A percentile compares a stretch with the other conserved stretches of the same genome.
These are phyloP conservation scores for Luehdorfia chinensis DNA, from an alignment of 1,140 invertebrate species.

Conservation along the genomic window DNA sequence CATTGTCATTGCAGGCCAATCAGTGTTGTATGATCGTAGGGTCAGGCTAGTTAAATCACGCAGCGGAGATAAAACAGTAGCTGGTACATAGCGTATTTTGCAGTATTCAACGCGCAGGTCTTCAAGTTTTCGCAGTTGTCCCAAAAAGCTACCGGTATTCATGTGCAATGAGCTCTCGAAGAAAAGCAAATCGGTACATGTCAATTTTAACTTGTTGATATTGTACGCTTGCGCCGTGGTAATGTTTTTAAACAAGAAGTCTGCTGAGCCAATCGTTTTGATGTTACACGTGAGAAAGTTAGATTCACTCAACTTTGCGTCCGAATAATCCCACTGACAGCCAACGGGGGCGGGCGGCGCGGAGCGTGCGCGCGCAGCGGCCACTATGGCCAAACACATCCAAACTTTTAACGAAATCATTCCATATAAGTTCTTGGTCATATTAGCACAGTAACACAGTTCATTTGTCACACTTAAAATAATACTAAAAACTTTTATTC, in stretches of 20 bases:
- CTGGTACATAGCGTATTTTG: slow-evolving; percentile 86
- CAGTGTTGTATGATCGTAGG: slow-evolving; percentile 86
- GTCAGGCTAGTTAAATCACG: slow-evolving; percentile 83
- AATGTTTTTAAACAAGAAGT: slow-evolving; percentile 84
- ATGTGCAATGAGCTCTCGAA: slow-evolving; percentile 86
- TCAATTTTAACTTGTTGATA: slow-evolving; percentile 82
- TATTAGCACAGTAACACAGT: slow-evolving; percentile 61
- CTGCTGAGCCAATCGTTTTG: slow-evolving; percentile 83
- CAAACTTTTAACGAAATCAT: slow-evolving; percentile 74
- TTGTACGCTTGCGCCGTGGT: slow-evolving; percentile 82
- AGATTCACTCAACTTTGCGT: slow-evolving; percentile 74
- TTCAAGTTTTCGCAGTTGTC: slow-evolving; percentile 78
- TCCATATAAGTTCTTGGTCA: slow-evolving; percentile 64
- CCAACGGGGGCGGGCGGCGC: slow-evolving; percentile 79
- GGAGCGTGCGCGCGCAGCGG: slow-evolving; percentile 66
- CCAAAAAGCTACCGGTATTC: slow-evolving; percentile 81
- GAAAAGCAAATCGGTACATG: slow-evolving; percentile 88
- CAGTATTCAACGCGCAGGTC: slow-evolving; percentile 87
- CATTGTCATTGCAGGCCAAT: slow-evolving; percentile 89
- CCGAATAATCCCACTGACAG: slow-evolving; percentile 82
- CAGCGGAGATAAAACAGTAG: slow-evolving; percentile 82
- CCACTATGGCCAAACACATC: slow-evolving; percentile 64
- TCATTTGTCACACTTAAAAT: slow-evolving; percentile 62
- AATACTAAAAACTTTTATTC: slow-evolving; percentile 46
- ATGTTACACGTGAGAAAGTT: slow-evolving; percentile 83